Percentiles rank a stretch among this genome's conserved stretches.
These are phyloP conservation scores for Apantesis nais DNA, from an alignment of 2,888 invertebrate genomes.

Conservation along the genomic window DNA sequence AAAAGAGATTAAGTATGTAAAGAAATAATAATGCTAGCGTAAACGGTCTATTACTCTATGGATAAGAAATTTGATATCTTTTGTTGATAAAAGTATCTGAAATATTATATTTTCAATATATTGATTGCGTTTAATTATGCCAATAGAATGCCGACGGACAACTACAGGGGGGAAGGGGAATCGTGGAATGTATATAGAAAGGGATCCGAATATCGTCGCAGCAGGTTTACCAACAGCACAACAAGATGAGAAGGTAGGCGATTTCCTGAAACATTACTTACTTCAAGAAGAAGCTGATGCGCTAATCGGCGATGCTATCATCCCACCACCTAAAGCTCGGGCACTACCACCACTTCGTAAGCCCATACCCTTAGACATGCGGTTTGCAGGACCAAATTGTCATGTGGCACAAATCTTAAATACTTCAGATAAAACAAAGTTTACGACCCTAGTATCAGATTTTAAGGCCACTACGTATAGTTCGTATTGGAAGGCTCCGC, in stretches of 20 bases:
- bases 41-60: not conserved
- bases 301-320: slow-evolving; percentile 67
- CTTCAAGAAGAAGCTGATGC: slow-evolving; percentile 74
- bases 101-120: not conserved
- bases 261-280: slow-evolving; percentile 66
- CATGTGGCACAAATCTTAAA: slow-evolving; percentile 60
- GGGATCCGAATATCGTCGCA: slow-evolving; percentile 70
- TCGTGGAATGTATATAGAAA: slow-evolving; percentile 68
- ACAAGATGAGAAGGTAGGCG: slow-evolving; percentile 56
- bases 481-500: slow-evolving; percentile 71
- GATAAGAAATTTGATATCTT: not conserved
- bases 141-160: slow-evolving; percentile 63
- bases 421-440: slow-evolving; percentile 69
- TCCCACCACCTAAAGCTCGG: slow-evolving; percentile 60
- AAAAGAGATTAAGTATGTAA: not conserved
- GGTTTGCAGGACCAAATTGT: slow-evolving; percentile 61
- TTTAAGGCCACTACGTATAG: slow-evolving; percentile 68
- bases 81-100: not conserved
- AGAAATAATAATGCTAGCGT: not conserved
- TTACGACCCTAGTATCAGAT: slow-evolving; percentile 67
- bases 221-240: slow-evolving; percentile 72
- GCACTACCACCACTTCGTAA: slow-evolving; percentile 64
- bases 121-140: slow-evolving; percentile 49
- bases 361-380: slow-evolving; percentile 62
- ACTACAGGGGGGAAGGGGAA: slow-evolving; percentile 77